Evolutionary conservation across 2,113 vertebrate species (phyloP), one percentile per base, ranked within the genome.

Genomic region (Mus spicilegus): DNA sequence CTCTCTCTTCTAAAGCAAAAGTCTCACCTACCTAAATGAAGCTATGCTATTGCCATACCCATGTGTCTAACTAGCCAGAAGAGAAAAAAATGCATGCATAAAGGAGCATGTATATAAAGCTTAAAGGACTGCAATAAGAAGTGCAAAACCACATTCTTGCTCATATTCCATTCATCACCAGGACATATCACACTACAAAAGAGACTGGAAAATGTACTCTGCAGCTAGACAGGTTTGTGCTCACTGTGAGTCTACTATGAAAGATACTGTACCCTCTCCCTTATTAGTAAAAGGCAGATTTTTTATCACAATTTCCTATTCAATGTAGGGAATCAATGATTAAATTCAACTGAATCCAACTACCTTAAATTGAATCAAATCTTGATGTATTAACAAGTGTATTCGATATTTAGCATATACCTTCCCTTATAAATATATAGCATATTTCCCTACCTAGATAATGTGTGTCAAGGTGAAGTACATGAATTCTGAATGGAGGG

Each of bases 281-380:
- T 75, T 77, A 49, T 75, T 54, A 89, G 49, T 33, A 89, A 93
- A 96, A 92, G 49, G 61, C 14, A 85, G 10, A 65, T 80, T 10
- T 89, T 95, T 89, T 87, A 69, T 94, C 80, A 95, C 81, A 92
- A 84, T 58, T 94, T 93, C 88, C 88, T 87, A 95, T 54, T 65
- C 56, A 85, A 73, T 73, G 17, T 75, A 89, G 89, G 92, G 87
- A 94, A 20, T 26, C 87, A 42, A 69, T 49, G 24, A 58, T 87
- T 28, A 84, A 92, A 51, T 95, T 84, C 51, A 84, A 88, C 70
- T 42, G 65, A 95, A 70, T 58, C 46, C 84, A 80, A 92, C 63
- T 77, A 96, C 84, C 7, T 85, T 81, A 95, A 93, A 75, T 19
- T 90, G 39, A 95, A 93, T 69, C 54, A 93, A 93, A 93, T 65